Evolutionary conservation across 2,113 vertebrate genomes (phyloP), one percentile per base, ranked within the genome.

Genomic region (Emydura subglobosa): DNA sequence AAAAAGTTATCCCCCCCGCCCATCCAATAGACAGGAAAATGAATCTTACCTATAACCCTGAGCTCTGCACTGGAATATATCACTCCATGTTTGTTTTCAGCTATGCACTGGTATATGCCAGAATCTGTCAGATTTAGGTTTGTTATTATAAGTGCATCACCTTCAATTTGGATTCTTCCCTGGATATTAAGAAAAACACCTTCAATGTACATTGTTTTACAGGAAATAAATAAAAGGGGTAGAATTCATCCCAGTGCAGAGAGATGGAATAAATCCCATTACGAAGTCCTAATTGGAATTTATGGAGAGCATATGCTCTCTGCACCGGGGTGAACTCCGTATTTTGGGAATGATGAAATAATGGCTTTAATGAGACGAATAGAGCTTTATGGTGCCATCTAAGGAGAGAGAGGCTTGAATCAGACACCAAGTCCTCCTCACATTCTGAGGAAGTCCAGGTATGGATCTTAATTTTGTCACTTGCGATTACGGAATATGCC

Each of bases 61-160:
- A 99, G 99, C 92, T 99, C 99, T 59, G 99, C 99, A 85, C 98
- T 99, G 44, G 99, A 99, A 97, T 99, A 99, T 97, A 99, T 98
- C 90, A 99, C 98, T 55, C 99, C 99, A 22, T 99, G 99, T 97
- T 99, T 99, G 98, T 99, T 99, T 98, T 99, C 99, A 74, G 99
- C 99, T 97, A 99, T 97, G 98, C 99, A 99, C 34, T 99, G 99
- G 98, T 99, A 99, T 98, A 99, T 99, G 95, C 99, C 99, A 72
- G 99, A 99, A 97, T 99, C 99, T 88, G 98, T 99, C 98, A 99
- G 98, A 96, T 98, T 99, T 97, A 99, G 97, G 85, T 98, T 98
- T 61, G 98, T 97, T 97, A 99, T 99, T 57, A 98, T 99, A 86
- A 99, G 98, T 89, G 98, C 99, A 85, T 99, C 99, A 9, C 99